Percentiles rank a stretch among this genome's conserved stretches.
Conservation (phyloP, 2,113 vertebrate species). For the Myotis lucifugus region DNA sequence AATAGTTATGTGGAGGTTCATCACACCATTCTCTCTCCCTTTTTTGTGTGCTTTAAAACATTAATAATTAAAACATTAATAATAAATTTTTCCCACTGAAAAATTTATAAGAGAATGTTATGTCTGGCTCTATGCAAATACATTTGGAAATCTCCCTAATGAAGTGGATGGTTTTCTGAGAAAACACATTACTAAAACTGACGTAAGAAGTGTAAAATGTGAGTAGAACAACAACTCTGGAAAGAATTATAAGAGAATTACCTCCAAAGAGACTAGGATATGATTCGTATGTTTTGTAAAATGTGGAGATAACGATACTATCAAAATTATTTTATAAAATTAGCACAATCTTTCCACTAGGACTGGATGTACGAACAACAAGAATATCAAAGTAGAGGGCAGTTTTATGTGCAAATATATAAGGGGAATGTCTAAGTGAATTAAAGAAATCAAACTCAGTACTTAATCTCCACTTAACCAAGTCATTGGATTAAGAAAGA, state of each 20-base stretch:
- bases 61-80: constrained; percentile 16
- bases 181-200: constrained; percentile 34
- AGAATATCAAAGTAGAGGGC: background rate
- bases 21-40: background rate
- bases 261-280: background rate
- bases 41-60: background rate
- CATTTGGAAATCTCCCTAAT: constrained; percentile 9
- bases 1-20: background rate
- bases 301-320: background rate
- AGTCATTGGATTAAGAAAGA: background rate
- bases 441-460: background rate
- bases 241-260: background rate
- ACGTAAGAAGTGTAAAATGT: background rate
- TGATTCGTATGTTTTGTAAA: background rate
- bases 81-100: background rate
- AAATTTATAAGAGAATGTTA: background rate
- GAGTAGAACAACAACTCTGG: background rate
- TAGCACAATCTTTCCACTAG: background rate
- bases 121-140: background rate
- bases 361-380: background rate
- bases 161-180: constrained; percentile 52
- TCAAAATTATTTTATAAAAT: background rate
- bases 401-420: background rate
- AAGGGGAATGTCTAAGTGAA: background rate
- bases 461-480: background rate